Base-by-base conservation (phyloP, 2,113 vertebrate species). In the Cinclus cinclus region DNA sequence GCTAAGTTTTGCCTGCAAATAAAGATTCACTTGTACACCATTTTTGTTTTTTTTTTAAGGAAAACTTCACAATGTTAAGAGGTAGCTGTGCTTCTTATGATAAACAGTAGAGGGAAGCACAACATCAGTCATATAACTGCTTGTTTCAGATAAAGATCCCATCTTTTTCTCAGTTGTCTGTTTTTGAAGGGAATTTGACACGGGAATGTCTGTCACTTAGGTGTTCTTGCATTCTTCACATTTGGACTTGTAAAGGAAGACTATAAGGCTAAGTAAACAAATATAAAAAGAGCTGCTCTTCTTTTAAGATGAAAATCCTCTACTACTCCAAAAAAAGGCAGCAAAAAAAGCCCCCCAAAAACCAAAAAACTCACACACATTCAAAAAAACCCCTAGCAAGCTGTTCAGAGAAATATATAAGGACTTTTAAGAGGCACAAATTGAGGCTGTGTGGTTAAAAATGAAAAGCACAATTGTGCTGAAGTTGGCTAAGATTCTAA, bases 81-180 rank as follows among this genome's bases (percentile, higher is more conserved):
- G 13, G 22, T 63, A 53, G 7, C 31, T 83, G 83, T 44, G 42
- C 20, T 90, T 70, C 60, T 22, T 28, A 4, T 0, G 5, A 20
- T 31, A 33, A 83, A 81, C 95, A 31, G 52, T 60, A 96, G 95
- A 94, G 96, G 93, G 95, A 78, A 68, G 75, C 85, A 78, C 5
- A 2, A 52, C 73, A 78, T 52, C 14, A 1, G 7, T 10, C 23
- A 23, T 52, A 5, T 11, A 8, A n/a, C 35, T 2, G 8, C 21
- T 74, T 25, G 18, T 56, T 83, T 53, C 22, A 25, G 39, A 31
- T 21, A 23, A 25, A 50, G 11, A 33, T 22, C 50, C 19, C 1
- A 2, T n/a, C 12, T 44, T 69, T 77, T 56, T 56, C 62, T 89
- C 24, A 14, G 1, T 10, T 44, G 7, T 15, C 10, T 39, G 0